phyloP scores from a whole-genome alignment of 2,797 vertebrate genomes.

The Pteropus rufus region DNA sequence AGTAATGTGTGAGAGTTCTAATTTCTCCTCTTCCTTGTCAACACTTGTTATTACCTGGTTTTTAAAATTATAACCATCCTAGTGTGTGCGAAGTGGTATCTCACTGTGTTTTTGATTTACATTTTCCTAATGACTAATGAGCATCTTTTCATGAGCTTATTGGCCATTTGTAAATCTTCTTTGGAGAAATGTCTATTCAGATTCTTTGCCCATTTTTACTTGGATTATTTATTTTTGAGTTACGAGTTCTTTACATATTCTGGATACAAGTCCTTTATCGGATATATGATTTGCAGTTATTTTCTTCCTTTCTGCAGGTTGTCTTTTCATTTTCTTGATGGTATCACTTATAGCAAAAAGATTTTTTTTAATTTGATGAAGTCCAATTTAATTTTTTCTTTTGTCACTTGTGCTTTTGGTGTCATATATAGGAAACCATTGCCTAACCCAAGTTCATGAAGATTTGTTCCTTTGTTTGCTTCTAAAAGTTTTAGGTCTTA shows the following conservation, averaged over 20 bases:
- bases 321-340: conserved; percentile 21
- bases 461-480: neutral
- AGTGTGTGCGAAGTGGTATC: neutral
- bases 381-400: neutral
- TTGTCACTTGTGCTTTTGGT: conserved; percentile 8
- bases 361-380: neutral
- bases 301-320: neutral
- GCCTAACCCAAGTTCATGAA: neutral
- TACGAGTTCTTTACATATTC: conserved; percentile 4
- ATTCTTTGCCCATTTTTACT: neutral
- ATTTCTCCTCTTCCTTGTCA: neutral
- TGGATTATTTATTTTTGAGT: conserved; percentile 27
- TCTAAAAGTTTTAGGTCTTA: neutral
- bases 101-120: conserved; percentile 14
- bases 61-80: neutral
- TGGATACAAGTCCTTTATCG: neutral
- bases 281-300: neutral
- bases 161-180: neutral
- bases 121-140: neutral
- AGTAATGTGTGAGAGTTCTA: neutral
- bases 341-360: neutral
- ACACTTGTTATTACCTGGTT: neutral
- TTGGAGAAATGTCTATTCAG: neutral
- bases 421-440: neutral
- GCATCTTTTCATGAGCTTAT: conserved; percentile 10